These are phyloP conservation scores for Sebastes flavidus DNA, from an alignment of 2,797 vertebrate genomes.

Conservation along the genomic window DNA sequence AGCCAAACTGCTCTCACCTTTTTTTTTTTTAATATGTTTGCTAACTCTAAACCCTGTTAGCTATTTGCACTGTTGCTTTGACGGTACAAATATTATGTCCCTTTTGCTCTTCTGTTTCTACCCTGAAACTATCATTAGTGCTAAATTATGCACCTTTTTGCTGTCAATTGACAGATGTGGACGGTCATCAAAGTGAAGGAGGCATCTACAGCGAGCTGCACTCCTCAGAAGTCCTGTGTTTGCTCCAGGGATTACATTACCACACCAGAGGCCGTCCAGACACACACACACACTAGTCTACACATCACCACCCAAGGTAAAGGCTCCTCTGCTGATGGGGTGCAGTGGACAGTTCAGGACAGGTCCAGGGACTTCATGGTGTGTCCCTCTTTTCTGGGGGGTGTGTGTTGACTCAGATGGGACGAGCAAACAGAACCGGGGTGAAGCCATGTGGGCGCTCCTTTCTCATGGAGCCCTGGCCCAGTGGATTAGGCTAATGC, in stretches of 20 bases:
- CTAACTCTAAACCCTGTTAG: background rate
- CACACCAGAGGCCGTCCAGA: constrained; percentile 58
- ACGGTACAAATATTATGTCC: background rate
- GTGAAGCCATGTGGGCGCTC: constrained; percentile 75
- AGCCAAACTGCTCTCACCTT: background rate
- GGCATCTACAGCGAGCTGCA: constrained; percentile 17
- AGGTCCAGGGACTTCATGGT: constrained; percentile 40
- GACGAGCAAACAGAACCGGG: constrained; percentile 81
- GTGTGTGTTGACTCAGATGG: constrained; percentile 88
- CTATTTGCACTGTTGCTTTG: constrained; percentile 13
- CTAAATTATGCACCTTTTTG: background rate
- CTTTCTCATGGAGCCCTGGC: constrained; percentile 79
- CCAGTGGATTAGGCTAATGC: constrained; percentile 89
- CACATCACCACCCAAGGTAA: constrained; percentile 55
- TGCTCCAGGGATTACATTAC: constrained; percentile 70
- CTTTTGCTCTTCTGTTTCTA: background rate
- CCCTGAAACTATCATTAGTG: background rate
- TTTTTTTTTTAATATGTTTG: background rate
- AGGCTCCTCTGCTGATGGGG: constrained; percentile 20
- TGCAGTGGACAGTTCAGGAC: background rate
- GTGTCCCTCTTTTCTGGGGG: constrained; percentile 53
- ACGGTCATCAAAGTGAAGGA: constrained; percentile 40
- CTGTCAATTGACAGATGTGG: constrained; percentile 40
- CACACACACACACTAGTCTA: constrained; percentile 1
- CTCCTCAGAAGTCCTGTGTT: constrained; percentile 62